A percentile compares a stretch with the other conserved stretches of the same genome.
Conservation (phyloP, 1,140 invertebrate species). For the Zophobas atratus region DNA sequence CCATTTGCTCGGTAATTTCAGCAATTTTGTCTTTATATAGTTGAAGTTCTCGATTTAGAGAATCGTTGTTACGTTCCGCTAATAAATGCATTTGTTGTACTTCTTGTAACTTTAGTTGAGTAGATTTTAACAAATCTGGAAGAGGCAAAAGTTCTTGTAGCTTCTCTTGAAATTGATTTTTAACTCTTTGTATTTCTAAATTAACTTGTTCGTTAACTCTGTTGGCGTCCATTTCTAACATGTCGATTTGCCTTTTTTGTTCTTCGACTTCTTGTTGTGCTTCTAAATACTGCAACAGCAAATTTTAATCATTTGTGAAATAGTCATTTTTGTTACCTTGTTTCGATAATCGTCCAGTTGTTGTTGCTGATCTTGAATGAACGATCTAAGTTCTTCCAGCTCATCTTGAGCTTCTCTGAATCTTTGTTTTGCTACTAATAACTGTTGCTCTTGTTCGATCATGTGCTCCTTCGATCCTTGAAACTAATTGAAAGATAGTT, state of each 20-base stretch:
- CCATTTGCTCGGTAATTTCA: constrained; percentile 67
- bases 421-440: constrained; percentile 75
- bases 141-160: constrained; percentile 80
- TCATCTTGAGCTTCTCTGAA: constrained; percentile 78
- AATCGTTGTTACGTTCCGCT: constrained; percentile 75
- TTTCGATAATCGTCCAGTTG: constrained; percentile 83
- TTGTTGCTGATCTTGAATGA: constrained; percentile 79
- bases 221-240: constrained; percentile 83
- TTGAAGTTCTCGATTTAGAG: constrained; percentile 73
- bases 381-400: constrained; percentile 76
- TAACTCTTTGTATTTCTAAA: constrained; percentile 81
- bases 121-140: constrained; percentile 81
- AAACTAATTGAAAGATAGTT: not conserved
- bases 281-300: constrained; percentile 72
- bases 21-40: constrained; percentile 72
- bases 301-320: constrained; percentile 16
- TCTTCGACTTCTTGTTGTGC: constrained; percentile 84
- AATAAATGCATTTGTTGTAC: constrained; percentile 76
- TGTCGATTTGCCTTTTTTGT: constrained; percentile 78
- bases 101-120: constrained; percentile 80
- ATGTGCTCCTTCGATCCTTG: constrained; percentile 74
- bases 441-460: constrained; percentile 77
- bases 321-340: constrained; percentile 70
- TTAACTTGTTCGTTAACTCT: constrained; percentile 84
- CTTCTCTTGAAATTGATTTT: constrained; percentile 84